Evolutionary conservation across 2,797 vertebrate species (phyloP).

Genomic region (Parauchenoglanis ngamensis): DNA sequence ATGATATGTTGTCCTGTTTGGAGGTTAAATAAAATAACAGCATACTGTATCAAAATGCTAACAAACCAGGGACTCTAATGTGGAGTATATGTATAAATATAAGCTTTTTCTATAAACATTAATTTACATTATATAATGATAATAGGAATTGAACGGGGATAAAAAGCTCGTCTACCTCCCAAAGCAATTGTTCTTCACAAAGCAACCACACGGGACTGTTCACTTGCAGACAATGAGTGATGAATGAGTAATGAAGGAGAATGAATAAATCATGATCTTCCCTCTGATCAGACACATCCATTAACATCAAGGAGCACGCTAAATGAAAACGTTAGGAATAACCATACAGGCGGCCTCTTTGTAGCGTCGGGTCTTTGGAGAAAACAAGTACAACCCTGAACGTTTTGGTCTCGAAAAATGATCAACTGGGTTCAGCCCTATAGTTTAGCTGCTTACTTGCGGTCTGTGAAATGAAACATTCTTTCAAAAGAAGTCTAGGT

Average conservation of each 20-base stretch:
- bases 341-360: neutral
- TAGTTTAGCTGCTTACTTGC: slow-evolving; percentile 24
- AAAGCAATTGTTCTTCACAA: neutral
- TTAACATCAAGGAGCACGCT: neutral
- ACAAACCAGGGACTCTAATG: neutral
- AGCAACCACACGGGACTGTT: slow-evolving; percentile 7
- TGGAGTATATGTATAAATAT: neutral
- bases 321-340: neutral
- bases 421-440: neutral
- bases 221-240: neutral
- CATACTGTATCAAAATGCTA: neutral
- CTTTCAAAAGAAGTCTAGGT: too few species aligned
- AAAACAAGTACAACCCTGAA: neutral
- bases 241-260: slow-evolving; percentile 4
- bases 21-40: neutral
- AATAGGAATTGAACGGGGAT: neutral
- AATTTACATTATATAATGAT: neutral
- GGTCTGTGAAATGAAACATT: slow-evolving; percentile 23
- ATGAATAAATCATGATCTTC: slow-evolving; percentile 29
- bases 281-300: slow-evolving; percentile 6
- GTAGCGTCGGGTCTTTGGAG: neutral
- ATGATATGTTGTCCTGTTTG: neutral
- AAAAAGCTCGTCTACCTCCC: neutral
- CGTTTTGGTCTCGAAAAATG: slow-evolving; percentile 1
- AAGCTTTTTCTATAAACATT: neutral